A percentile compares a stretch with the other conserved stretches of the same genome.
Conservation (phyloP, 2,113 vertebrate genomes). For the Bos indicus region DNA sequence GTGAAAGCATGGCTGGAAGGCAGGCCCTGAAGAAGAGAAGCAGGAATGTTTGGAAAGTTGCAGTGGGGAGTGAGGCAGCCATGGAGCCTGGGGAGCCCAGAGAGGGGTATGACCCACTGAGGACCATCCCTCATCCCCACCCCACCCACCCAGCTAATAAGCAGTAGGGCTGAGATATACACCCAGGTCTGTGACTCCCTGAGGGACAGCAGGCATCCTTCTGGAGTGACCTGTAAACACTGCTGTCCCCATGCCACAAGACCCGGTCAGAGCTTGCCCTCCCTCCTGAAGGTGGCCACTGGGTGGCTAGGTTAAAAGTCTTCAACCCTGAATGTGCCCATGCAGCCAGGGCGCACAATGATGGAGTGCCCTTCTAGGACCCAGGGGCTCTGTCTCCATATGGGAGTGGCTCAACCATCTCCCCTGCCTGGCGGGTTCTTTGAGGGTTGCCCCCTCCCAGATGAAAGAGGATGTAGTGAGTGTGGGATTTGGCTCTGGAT, state of each 20-base stretch:
- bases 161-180: neutral
- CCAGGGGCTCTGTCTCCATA: neutral
- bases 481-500: neutral
- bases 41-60: neutral
- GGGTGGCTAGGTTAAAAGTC: neutral
- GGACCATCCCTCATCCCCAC: neutral
- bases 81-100: neutral
- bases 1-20: neutral
- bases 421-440: neutral
- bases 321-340: neutral
- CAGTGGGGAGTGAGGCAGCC: fast-evolving
- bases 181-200: neutral
- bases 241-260: neutral
- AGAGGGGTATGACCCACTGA: neutral
- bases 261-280: neutral
- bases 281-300: neutral
- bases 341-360: fast-evolving
- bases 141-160: neutral
- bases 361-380: neutral
- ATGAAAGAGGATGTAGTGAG: neutral
- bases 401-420: neutral
- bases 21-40: neutral
- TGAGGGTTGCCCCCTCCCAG: neutral
- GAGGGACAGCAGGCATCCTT: neutral
- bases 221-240: neutral